Conservation (phyloP, 2,113 vertebrate species). For the Motacilla alba region DNA sequence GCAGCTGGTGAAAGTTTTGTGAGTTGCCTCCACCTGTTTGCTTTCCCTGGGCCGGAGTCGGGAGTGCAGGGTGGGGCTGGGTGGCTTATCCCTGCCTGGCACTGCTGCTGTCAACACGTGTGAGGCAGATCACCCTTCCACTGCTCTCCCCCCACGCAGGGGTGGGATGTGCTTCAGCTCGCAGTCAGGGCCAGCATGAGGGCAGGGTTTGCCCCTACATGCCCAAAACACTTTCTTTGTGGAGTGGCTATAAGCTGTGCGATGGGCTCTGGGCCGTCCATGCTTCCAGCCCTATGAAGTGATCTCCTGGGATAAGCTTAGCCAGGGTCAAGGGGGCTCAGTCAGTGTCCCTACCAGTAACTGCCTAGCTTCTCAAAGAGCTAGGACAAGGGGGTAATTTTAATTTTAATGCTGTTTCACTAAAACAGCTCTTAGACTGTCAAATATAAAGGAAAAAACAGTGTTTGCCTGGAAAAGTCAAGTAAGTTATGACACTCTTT, state of each 20-base stretch:
- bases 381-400: background rate
- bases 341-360: background rate
- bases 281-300: background rate
- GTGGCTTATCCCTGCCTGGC: background rate
- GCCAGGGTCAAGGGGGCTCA: background rate
- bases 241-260: background rate
- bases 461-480: background rate
- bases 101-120: background rate
- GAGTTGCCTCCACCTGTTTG: background rate
- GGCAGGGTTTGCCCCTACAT: background rate
- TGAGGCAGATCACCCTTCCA: background rate
- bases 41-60: background rate
- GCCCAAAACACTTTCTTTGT: background rate
- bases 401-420: background rate
- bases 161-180: background rate
- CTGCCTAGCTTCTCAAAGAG: background rate
- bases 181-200: accelerated
- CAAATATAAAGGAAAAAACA: background rate
- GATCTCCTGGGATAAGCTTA: background rate
- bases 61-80: background rate
- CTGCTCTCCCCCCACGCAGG: background rate
- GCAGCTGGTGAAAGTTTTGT: background rate
- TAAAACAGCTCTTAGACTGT: background rate
- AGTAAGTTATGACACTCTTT: background rate
- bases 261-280: background rate